Percentiles rank a stretch among this genome's conserved stretches.
Conservation (phyloP, 2,113 vertebrate species). For the Oncorhynchus keta region DNA sequence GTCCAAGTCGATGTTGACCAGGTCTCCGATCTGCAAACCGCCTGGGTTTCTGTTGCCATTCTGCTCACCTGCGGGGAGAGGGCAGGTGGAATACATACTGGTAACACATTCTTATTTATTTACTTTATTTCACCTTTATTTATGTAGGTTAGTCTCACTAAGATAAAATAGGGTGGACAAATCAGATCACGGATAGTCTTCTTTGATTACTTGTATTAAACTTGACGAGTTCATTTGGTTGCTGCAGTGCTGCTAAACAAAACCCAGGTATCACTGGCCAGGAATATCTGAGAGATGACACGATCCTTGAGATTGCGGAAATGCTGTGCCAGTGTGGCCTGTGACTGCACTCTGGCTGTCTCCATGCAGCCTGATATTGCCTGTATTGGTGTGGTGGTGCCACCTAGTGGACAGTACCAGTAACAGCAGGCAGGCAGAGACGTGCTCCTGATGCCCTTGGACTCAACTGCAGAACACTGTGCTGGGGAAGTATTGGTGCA, state of each 20-base stretch:
- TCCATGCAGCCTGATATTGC: no score
- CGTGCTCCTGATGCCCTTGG: conserved; percentile 62
- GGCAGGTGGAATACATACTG: neutral
- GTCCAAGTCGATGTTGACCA: conserved; percentile 98
- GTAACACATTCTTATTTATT: neutral
- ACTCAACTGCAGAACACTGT: conserved; percentile 65
- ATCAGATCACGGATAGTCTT: no score
- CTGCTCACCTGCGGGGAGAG: conserved; percentile 84
- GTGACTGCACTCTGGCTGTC: neutral
- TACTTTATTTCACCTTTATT: no score
- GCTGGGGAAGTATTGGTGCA: conserved; percentile 61
- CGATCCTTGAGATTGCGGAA: conserved; percentile 11
- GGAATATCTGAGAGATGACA: neutral
- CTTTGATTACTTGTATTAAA: no score
- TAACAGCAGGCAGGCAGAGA: neutral
- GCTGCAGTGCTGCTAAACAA: conserved; percentile 32
- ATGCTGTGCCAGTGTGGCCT: conserved; percentile 34
- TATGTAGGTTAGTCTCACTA: no score
- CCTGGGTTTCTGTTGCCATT: conserved; percentile 98
- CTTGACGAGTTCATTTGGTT: neutral
- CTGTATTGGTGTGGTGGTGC: conserved; percentile 54
- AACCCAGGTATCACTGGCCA: conserved; percentile 15
- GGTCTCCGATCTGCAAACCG: conserved; percentile 93
- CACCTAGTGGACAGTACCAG: conserved; percentile 68
- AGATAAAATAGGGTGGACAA: no score